These are phyloP conservation scores for Ooceraea biroi DNA, from an alignment of 1,140 invertebrate species.

Conservation along the genomic window DNA sequence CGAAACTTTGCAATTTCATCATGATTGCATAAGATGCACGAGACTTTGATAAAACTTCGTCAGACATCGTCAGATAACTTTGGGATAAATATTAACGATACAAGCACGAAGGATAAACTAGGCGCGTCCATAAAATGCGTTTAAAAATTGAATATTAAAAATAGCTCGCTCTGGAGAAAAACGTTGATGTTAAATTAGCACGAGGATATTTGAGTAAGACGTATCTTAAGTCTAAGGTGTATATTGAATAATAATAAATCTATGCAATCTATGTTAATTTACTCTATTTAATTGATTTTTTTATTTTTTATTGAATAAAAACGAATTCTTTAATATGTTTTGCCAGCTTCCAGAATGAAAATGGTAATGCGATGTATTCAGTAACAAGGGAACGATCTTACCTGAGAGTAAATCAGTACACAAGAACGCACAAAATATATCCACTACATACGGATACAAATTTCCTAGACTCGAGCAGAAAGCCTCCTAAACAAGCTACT, in stretches of 20 bases:
- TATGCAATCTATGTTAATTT: no score
- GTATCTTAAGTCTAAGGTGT: no score
- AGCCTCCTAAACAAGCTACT: conserved; percentile 35
- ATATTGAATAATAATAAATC: no score
- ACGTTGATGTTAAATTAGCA: background rate
- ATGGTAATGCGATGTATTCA: no score
- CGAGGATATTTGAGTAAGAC: background rate
- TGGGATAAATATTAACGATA: conserved; percentile 43
- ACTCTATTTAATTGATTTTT: no score
- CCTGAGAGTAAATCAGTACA: conserved; percentile 3
- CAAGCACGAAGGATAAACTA: background rate
- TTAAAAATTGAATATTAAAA: background rate
- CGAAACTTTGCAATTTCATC: conserved; percentile 58
- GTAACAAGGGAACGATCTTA: background rate
- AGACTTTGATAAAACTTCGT: conserved; percentile 40
- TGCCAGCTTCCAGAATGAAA: background rate
- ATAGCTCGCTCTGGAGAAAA: no score
- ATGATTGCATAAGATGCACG: conserved; percentile 64
- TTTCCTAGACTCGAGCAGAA: conserved; percentile 5
- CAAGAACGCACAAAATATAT: background rate
- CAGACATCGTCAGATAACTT: conserved; percentile 44
- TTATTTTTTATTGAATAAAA: no score
- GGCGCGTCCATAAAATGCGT: background rate
- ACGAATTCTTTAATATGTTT: no score
- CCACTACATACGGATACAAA: background rate